phyloP scores from a whole-genome alignment of 37 sponge, comb jelly and placozoan genomes.

The Theonella swinhoei region DNA sequence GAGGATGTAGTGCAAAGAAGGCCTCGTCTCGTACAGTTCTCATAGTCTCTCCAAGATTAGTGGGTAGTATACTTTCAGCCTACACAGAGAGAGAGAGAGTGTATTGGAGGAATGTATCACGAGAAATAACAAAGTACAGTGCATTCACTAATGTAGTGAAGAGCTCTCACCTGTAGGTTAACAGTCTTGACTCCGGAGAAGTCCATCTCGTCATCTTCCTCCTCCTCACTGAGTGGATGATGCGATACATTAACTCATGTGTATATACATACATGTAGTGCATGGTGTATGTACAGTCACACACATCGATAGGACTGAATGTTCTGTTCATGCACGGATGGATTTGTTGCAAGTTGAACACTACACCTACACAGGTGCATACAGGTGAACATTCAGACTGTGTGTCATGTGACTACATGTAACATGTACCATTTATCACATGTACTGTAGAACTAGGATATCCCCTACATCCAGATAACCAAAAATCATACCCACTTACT shows the following conservation, averaged over 20 bases:
- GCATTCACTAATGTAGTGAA: constrained; percentile 2
- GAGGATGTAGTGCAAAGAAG: neutral
- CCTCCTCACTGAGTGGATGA: constrained; percentile 30
- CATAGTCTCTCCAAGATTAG: neutral
- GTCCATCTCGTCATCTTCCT: constrained; percentile 74
- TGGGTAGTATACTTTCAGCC: neutral
- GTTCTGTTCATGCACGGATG: too few relatives aligned
- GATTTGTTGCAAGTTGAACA: too few relatives aligned
- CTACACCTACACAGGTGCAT: too few relatives aligned
- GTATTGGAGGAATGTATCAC: neutral
- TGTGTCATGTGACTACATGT: too few relatives aligned
- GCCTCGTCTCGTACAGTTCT: neutral
- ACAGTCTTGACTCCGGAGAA: constrained; percentile 71
- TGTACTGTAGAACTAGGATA: too few relatives aligned
- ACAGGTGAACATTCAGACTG: too few relatives aligned
- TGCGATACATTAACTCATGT: neutral
- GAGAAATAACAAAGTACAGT: neutral
- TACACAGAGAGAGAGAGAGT: neutral
- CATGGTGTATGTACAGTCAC: neutral
- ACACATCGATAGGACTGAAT: too few relatives aligned
- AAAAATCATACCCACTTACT: constrained; percentile 17
- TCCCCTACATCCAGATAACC: too few relatives aligned
- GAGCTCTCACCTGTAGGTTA: constrained; percentile 71
- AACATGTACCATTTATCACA: too few relatives aligned
- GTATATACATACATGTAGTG: too few relatives aligned